Evolutionary conservation across 2,113 vertebrate genomes (phyloP), one percentile per base, ranked within the genome.

Genomic region (Cichladusa arquata): DNA sequence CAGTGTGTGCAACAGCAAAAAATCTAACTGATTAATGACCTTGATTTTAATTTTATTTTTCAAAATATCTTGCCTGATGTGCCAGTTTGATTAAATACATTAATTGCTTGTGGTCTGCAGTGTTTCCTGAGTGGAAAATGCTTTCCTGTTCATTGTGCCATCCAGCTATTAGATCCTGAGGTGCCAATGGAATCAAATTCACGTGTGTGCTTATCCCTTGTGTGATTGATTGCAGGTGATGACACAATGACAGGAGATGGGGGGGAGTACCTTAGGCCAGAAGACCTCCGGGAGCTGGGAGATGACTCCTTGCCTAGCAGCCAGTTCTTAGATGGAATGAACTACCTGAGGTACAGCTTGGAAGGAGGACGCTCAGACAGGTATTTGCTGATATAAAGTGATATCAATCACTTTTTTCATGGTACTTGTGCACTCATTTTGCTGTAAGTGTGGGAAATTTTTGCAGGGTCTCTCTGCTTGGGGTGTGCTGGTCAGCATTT

Each of bases 241-340:
- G 99, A 99, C 97, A 99, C 99, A 0, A 99, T 99, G 98, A 99
- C 99, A 1, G 99, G 99, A 2, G 99, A 99, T 38, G 99, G 99
- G 38, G 99, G 99, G 47, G 99, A 99, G 93, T 99, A 99, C 82
- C 98, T 99, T 9, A 98, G 99, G 90, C 98, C 99, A 1, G 99
- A 99, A 96, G 99, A 99, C 88, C 97, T 99, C 29, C 98, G 98
- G 90, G 99, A 99, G 92, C 98, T 99, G 14, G 99, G 99, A 13
- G 99, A 99, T 31, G 99, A 99, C 97, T 99, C 99, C 5, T 97
- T 99, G 36, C 99, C 99, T 6, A 98, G 98, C 97, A 99, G 99
- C 42, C 99, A 99, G 86, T 99, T 99, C 92, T 95, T 99, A 95
- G 99, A 99, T 34, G 99, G 99, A 5, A 99, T 99, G 99, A 99